Evolutionary conservation across 2,113 vertebrate species (phyloP).

Genomic region (Poicephalus gulielmi): DNA sequence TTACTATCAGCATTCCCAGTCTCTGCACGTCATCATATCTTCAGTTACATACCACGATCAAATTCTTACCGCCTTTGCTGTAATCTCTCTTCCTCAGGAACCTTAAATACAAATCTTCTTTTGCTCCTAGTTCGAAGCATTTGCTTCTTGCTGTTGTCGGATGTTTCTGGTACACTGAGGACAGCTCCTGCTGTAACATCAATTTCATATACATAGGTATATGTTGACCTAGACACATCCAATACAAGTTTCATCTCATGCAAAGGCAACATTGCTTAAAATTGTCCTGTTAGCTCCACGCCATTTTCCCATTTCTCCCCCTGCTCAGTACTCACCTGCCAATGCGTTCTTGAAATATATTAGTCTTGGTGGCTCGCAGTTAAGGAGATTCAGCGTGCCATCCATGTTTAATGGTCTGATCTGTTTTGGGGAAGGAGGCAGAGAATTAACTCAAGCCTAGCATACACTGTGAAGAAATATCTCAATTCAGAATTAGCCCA

Average conservation of each 20-base stretch:
- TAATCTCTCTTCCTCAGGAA: slow-evolving; percentile 91
- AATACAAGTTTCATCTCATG: not conserved
- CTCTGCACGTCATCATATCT: not conserved
- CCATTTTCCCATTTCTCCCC: not conserved
- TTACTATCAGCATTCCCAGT: not conserved
- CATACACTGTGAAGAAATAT: not conserved
- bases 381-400: slow-evolving; percentile 90
- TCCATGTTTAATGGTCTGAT: slow-evolving; percentile 90
- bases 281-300: not conserved
- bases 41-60: not conserved
- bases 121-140: slow-evolving; percentile 97
- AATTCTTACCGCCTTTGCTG: slow-evolving; percentile 87
- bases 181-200: slow-evolving; percentile 72
- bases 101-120: slow-evolving; percentile 94
- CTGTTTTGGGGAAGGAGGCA: slow-evolving; percentile 65
- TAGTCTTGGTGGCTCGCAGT: slow-evolving; percentile 87
- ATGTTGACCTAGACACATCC: not conserved
- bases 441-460: slow-evolving; percentile 13
- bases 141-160: slow-evolving; percentile 91
- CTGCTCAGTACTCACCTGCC: slow-evolving; percentile 75
- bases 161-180: slow-evolving; percentile 90
- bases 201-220: not conserved
- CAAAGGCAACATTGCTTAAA: not conserved
- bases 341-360: slow-evolving; percentile 91
- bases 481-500: not conserved